phyloP scores from a whole-genome alignment of 2,888 invertebrate species.

The Rhodophaea formosa region DNA sequence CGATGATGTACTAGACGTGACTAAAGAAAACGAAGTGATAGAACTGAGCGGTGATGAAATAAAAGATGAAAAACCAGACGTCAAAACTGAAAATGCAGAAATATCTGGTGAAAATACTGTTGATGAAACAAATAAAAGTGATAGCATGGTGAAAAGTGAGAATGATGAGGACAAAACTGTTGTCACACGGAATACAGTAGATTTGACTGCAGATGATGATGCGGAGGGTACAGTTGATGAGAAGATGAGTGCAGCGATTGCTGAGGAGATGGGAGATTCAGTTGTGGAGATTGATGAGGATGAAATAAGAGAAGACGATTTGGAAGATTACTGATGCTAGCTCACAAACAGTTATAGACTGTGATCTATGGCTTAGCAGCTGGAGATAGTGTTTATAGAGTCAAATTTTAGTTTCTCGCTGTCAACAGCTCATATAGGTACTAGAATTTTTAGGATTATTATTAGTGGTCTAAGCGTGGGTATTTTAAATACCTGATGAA shows the following conservation, averaged over 20 bases:
- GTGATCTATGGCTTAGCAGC: too few species aligned
- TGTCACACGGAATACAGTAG: too few species aligned
- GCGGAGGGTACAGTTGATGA: neutral
- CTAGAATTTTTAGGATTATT: too few species aligned
- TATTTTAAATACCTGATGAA: too few species aligned
- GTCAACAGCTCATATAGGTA: too few species aligned
- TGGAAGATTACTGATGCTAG: slow-evolving; percentile 53
- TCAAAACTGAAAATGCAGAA: neutral
- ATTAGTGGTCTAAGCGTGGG: too few species aligned
- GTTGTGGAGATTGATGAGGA: slow-evolving; percentile 25
- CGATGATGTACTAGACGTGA: neutral
- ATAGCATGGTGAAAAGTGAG: too few species aligned
- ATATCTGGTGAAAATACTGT: neutral
- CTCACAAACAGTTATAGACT: neutral
- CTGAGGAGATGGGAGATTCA: neutral
- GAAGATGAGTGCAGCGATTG: neutral
- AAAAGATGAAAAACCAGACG: neutral
- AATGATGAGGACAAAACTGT: too few species aligned
- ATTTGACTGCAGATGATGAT: slow-evolving; percentile 13
- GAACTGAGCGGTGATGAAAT: slow-evolving; percentile 4
- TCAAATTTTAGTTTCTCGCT: slow-evolving; percentile 1
- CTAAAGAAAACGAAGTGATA: neutral
- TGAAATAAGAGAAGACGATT: slow-evolving; percentile 46
- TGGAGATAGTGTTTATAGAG: too few species aligned
- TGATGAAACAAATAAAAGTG: neutral